Base-by-base conservation (phyloP, 2,113 vertebrate genomes). In the Micronisus gabar region DNA sequence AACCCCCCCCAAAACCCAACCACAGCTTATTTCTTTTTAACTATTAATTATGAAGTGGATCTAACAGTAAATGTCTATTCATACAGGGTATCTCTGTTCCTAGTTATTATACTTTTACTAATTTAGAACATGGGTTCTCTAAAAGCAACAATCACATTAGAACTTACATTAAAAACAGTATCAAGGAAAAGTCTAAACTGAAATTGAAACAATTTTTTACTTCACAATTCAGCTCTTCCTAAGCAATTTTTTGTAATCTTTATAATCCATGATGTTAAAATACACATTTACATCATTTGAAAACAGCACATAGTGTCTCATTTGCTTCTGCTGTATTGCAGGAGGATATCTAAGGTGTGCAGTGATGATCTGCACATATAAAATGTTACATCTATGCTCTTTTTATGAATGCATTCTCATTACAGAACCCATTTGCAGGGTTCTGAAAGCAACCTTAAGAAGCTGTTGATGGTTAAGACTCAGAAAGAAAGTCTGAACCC, bases 101-200 rank as follows among this genome's bases (percentile, higher is more conserved):
- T 19, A 78, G 4, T 7, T 34, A 61, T 52, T 56, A 9, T 13
- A 34, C 5, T 56, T 86, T 18, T 7, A n/a, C 6, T 68, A 66
- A 50, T 66, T 34, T 32, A 80, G 36, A 81, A 58, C 17, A 13
- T 15, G 19, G 15, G 20, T 30, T 71, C 7, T 34, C 23, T n/a
- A 55, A 85, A 67, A 93, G n/a, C 26, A 82, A 15, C 1, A 0
- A 47, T 13, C 20, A 30, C 0, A 0, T 27, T 25, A 85, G 8
- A 81, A 62, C 2, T 23, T 32, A 26, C 11, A 81, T 47, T 27
- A 47, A 65, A 79, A 81, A 50, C 4, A 27, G 7, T 17, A 73
- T 41, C 0, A 7, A 86, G 26, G 2, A 56, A 40, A 81, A 53
- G 8, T 34, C 15, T 11, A 21, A 84, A 59, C 9, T 65, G 20